A percentile compares a stretch with the other conserved stretches of the same genome.
phyloP scores from a whole-genome alignment of 2,888 invertebrate species.

The Tuberolachnus salignus region DNA sequence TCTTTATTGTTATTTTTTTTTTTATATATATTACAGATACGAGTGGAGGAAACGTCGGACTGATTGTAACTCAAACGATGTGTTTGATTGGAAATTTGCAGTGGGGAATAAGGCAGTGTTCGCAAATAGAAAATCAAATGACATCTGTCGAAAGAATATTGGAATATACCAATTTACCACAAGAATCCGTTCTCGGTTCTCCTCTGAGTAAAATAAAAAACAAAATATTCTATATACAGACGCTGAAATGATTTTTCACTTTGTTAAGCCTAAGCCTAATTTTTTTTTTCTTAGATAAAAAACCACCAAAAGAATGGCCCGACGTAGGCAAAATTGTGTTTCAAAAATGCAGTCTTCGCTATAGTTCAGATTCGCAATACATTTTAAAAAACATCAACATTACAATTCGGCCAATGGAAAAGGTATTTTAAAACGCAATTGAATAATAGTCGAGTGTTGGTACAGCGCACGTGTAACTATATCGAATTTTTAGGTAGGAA shows the following conservation, averaged over 20 bases:
- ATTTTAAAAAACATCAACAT: constrained; percentile 77
- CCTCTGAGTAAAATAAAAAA: constrained; percentile 58
- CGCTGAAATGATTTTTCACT: neutral
- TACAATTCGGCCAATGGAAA: constrained; percentile 69
- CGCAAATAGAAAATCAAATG: constrained; percentile 86
- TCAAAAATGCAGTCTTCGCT: constrained; percentile 73
- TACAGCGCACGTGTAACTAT: too few species aligned
- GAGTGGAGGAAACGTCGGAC: constrained; percentile 75
- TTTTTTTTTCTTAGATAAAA: constrained; percentile 38
- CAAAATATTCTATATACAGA: neutral
- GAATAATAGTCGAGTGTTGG: neutral
- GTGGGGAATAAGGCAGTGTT: constrained; percentile 92
- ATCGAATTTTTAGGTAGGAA: constrained; percentile 69
- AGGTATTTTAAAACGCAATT: constrained; percentile 62
- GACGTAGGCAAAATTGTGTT: constrained; percentile 74
- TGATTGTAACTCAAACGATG: constrained; percentile 80
- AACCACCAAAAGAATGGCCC: constrained; percentile 73
- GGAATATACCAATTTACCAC: constrained; percentile 76
- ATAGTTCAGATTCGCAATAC: constrained; percentile 72
- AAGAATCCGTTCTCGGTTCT: constrained; percentile 63
- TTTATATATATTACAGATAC: too few species aligned
- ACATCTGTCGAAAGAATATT: constrained; percentile 87
- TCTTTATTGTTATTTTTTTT: too few species aligned
- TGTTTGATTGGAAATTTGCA: constrained; percentile 79
- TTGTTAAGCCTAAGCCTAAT: neutral